Percentiles rank a stretch among this genome's conserved stretches.
phyloP scores from a whole-genome alignment of 2,888 invertebrate species.

The Criorhina ranunculi region DNA sequence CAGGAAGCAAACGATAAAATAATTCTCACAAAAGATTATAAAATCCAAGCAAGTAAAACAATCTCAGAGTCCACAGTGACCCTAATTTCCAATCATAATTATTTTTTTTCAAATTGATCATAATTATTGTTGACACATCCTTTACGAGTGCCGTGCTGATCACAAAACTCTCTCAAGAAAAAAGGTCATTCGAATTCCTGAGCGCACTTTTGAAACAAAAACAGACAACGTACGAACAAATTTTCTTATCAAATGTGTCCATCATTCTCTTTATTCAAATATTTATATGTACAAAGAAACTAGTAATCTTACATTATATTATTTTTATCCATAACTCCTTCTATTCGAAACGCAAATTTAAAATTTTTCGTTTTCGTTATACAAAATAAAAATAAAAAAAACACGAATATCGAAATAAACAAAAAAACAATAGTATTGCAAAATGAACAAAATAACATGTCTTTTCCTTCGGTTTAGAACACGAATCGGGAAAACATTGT shows the following conservation, averaged over 20 bases:
- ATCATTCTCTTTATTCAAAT: conserved; percentile 57
- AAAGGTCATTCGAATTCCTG: no score
- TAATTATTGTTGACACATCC: no score
- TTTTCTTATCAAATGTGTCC: conserved; percentile 53
- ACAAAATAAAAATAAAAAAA: conserved; percentile 33
- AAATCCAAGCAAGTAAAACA: no score
- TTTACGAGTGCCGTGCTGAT: no score
- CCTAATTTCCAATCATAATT: no score
- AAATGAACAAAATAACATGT: conserved; percentile 43
- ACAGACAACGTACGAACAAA: no score
- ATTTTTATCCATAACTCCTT: conserved; percentile 15
- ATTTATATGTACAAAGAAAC: conserved; percentile 69
- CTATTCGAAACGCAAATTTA: conserved; percentile 14
- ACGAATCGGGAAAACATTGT: conserved; percentile 15
- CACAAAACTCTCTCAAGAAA: no score
- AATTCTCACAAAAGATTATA: no score
- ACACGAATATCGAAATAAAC: conserved; percentile 3
- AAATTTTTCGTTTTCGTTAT: conserved; percentile 22
- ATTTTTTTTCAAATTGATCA: no score
- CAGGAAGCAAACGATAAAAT: no score
- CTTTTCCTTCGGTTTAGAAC: conserved; percentile 13
- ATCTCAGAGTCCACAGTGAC: no score
- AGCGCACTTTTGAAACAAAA: no score
- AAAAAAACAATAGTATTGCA: conserved; percentile 56
- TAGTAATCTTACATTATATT: conserved; percentile 50